Evolutionary conservation across 2,888 invertebrate genomes (phyloP), one percentile per base, ranked within the genome.

Genomic region (Athrips mouffetella): DNA sequence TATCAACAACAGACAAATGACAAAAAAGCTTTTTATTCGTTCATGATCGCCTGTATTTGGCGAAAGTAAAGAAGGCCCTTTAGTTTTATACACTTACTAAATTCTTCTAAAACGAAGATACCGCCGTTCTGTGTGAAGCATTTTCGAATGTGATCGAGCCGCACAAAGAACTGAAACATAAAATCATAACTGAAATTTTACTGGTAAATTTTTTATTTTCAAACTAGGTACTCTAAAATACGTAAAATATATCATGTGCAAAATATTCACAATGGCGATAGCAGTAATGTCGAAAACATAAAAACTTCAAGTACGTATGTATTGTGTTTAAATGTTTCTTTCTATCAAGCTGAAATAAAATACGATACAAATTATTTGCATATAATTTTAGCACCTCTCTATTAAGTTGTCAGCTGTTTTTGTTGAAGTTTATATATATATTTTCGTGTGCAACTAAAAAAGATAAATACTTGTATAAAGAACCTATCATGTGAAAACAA

Each of bases 41-140:
- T n/a, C n/a, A n/a, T n/a, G n/a, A n/a, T n/a, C n/a, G n/a, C n/a
- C n/a, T n/a, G n/a, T n/a, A n/a, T n/a, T n/a, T n/a, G n/a, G n/a
- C n/a, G n/a, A n/a, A n/a, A n/a, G n/a, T n/a, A n/a, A n/a, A n/a
- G n/a, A n/a, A n/a, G n/a, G n/a, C n/a, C n/a, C n/a, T 11, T 30
- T 11, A 30, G 11, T n/a, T 30, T 2, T 2, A 4, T n/a, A 30
- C 3, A 95, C 98, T 97, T 92, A 99, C 99, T 99, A 90, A 95
- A 99, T 93, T 99, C 99, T 91, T 99, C 99, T 85, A 99, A 92
- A 77, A 99, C 95, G 91, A 99, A 99, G 87, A 99, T 96, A 83
- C 98, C 98, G 80, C 98, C 99, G 87, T 98, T 98, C 89, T 97
- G 98, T 54, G 99, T 98, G 91, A 98, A 99, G 91, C 99, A 99